These are phyloP conservation scores for Girardinus metallicus DNA, from an alignment of 2,797 vertebrate species.

Conservation along the genomic window DNA sequence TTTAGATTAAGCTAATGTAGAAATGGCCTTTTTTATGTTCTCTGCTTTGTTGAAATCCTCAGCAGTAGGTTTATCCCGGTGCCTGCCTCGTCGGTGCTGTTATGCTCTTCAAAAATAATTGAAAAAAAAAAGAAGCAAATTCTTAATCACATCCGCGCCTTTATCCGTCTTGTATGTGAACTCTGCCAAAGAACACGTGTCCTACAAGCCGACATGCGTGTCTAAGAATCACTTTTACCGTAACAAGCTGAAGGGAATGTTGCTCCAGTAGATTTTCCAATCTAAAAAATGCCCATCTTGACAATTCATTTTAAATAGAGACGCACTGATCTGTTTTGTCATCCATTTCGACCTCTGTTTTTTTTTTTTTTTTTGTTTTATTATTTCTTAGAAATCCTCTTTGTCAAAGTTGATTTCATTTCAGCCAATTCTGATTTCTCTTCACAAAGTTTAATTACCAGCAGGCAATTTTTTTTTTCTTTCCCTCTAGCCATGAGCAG, in stretches of 20 bases:
- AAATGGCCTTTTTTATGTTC: conserved; percentile 1
- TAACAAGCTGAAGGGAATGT: conserved; percentile 38
- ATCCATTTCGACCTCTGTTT: neutral
- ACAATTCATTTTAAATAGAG: neutral
- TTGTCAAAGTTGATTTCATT: neutral
- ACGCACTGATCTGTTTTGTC: neutral
- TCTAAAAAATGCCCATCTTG: conserved; percentile 8
- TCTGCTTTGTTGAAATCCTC: conserved; percentile 29
- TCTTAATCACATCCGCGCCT: conserved; percentile 37
- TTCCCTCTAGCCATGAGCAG: neutral
- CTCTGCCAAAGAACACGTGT: conserved; percentile 74
- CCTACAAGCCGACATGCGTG: conserved; percentile 36
- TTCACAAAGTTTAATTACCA: neutral
- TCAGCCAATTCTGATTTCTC: neutral
- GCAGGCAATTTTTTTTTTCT: neutral
- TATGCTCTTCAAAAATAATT: conserved; percentile 17
- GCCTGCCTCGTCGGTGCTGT: conserved; percentile 62
- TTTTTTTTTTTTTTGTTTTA: neutral
- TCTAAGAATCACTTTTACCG: conserved; percentile 34
- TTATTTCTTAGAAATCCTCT: neutral
- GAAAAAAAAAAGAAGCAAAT: conserved; percentile 14
- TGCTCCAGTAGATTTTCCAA: conserved; percentile 18
- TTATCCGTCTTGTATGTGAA: conserved; percentile 50
- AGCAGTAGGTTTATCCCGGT: conserved; percentile 49
- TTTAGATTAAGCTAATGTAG: neutral